A percentile compares a stretch with the other conserved stretches of the same genome.
phyloP scores from a whole-genome alignment of 2,113 vertebrate genomes.

The Clarias gariepinus region DNA sequence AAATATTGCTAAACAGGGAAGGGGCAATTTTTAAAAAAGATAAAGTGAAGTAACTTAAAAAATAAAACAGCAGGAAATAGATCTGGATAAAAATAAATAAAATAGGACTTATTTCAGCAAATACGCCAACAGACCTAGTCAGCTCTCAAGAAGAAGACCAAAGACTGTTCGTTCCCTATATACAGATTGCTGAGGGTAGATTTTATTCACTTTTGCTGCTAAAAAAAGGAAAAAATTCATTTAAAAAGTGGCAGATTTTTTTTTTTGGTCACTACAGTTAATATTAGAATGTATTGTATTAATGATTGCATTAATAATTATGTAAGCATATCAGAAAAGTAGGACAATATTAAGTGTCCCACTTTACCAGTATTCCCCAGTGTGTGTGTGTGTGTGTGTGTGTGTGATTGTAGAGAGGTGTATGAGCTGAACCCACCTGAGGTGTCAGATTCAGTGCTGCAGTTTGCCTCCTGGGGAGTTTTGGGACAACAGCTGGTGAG shows the following conservation, averaged over 20 bases:
- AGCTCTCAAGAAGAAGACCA: no score
- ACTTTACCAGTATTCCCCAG: no score
- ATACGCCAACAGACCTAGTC: no score
- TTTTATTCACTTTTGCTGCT: no score
- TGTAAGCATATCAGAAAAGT: not conserved
- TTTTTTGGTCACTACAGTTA: not conserved
- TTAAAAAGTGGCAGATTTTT: not conserved
- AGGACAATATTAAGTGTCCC: not conserved
- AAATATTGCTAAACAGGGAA: not conserved
- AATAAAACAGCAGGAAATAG: no score
- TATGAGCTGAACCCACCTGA: constrained; percentile 95
- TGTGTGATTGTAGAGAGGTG: constrained; percentile 83
- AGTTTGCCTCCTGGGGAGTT: constrained; percentile 92
- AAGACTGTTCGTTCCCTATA: no score
- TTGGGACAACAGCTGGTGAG: constrained; percentile 93
- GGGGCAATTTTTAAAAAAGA: not conserved
- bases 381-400: not conserved
- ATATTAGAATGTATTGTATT: not conserved
- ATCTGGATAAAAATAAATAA: no score
- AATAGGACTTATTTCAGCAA: no score
- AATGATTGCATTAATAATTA: not conserved
- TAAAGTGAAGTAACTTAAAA: no score
- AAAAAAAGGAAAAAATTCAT: not conserved
- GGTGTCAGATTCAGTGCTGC: constrained; percentile 89
- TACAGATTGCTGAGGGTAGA: no score